Evolutionary conservation across 2,113 vertebrate species (phyloP), one percentile per base, ranked within the genome.

Genomic region (Neodontobutis hainanensis): DNA sequence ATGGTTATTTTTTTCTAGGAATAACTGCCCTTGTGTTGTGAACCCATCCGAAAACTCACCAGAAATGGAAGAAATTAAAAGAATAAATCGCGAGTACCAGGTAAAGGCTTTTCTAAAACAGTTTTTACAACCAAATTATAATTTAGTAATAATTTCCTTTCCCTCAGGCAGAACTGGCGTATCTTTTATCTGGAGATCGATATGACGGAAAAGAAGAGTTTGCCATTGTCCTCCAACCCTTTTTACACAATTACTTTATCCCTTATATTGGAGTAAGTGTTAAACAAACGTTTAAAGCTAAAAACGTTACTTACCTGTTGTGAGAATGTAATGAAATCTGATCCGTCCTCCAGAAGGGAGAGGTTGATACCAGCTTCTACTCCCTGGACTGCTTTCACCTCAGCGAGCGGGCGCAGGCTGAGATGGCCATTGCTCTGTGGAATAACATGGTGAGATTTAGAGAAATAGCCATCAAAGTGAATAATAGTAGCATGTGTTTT

Each of bases 401-500:
- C 83, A 95, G 92, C 34, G 94, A 88, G 52, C 92, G 87, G 15
- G 88, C 93, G 5, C 93, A 99, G 0, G 92, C 95, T 0, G 94
- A 97, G 91, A 94, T 97, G 95, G 95, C 96, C 70, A 87, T 93
- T 1, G 93, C 88, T 0, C 92, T 98, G 63, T 98, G 96, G 97
- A 98, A 99, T 71, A 99, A 96, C 75, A 96, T 97, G 97, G 97
- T 97, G 86, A 92, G 78, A 0, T 0, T 3, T 1, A 35, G 34
- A 53, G 58, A 7, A 15, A 16, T 36, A 27, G 44, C 44, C 19
- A 40, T 32, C 16, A 57, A 27, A 9, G 8, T 47, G 19, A 36
- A 8, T 11, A 49, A 49, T 5, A 5, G 35, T 11, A 11, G 11
- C 19, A 27, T 56, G 27, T 49, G 3, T 45, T n/a, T 45, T 8